Evolutionary conservation across 2,113 vertebrate genomes (phyloP).

Genomic region (Crypturellus undulatus): DNA sequence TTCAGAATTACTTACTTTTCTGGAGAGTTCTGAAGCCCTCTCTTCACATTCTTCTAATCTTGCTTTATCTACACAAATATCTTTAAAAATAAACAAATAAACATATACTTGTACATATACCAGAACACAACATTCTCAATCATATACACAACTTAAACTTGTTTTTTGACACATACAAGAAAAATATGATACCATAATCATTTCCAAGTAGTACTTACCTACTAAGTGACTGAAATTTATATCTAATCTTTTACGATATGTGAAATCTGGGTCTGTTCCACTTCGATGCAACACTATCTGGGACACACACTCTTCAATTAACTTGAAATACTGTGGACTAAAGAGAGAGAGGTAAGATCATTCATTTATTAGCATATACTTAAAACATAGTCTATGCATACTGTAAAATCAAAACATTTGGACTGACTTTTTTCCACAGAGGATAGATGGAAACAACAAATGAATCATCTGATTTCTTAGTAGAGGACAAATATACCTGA

Average conservation of each 20-base stretch:
- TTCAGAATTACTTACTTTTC: conserved; percentile 84
- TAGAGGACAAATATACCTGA: neutral
- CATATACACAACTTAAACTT: neutral
- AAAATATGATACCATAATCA: neutral
- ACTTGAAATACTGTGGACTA: conserved; percentile 96
- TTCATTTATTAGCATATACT: neutral
- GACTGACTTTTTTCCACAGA: neutral
- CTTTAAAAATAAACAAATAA: conserved; percentile 76
- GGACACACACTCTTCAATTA: conserved; percentile 96
- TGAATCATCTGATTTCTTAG: neutral
- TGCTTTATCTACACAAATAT: conserved; percentile 90
- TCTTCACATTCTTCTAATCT: conserved; percentile 90
- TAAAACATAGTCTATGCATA: neutral
- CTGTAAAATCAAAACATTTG: neutral
- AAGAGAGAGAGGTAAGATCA: conserved; percentile 10
- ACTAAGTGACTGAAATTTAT: conserved; percentile 92
- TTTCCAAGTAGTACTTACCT: conserved; percentile 79
- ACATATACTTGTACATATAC: neutral
- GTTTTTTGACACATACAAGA: neutral
- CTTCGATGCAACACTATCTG: conserved; percentile 95
- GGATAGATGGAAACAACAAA: neutral
- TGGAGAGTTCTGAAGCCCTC: conserved; percentile 84
- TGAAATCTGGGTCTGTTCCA: conserved; percentile 95
- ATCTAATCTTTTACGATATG: conserved; percentile 94
- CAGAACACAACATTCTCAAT: neutral